phyloP scores from a whole-genome alignment of 2,113 vertebrate genomes.

The Takifugu bimaculatus region DNA sequence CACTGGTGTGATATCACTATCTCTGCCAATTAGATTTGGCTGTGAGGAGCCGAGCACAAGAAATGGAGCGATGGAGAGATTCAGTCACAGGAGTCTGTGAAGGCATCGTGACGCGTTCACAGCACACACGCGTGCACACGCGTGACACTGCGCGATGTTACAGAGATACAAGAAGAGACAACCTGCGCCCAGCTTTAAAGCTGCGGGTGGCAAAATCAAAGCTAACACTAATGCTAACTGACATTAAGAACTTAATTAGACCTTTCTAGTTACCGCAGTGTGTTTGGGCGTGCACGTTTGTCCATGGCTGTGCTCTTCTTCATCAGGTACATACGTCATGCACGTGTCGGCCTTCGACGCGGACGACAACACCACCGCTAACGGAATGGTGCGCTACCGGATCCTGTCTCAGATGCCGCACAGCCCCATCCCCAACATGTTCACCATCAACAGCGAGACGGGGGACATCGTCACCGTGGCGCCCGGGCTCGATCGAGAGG shows the following conservation, averaged over 20 bases:
- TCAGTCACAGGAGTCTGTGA: conserved; percentile 51
- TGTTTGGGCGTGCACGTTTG: neutral
- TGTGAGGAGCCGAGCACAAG: conserved; percentile 19
- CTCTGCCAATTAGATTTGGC: conserved; percentile 64
- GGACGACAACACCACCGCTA: conserved; percentile 89
- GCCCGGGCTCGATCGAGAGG: conserved; percentile 93
- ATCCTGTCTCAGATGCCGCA: conserved; percentile 91
- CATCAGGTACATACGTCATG: conserved; percentile 92
- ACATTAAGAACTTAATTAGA: neutral
- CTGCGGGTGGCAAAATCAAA: neutral
- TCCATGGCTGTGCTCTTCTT: neutral
- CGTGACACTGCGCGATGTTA: neutral
- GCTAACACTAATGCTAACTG: neutral
- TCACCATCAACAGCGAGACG: conserved; percentile 94
- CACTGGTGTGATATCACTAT: conserved; percentile 68
- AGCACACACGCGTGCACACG: too few relatives aligned
- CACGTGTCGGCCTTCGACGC: conserved; percentile 89
- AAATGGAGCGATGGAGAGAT: conserved; percentile 49
- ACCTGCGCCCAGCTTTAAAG: neutral
- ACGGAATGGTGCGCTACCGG: conserved; percentile 92
- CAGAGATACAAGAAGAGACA: neutral
- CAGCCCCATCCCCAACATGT: conserved; percentile 94
- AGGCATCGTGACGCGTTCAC: conserved; percentile 32
- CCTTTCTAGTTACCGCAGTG: neutral
- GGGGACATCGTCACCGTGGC: conserved; percentile 93